Base-by-base conservation (phyloP, 2,888 invertebrate species). In the Tholera decimalis region DNA sequence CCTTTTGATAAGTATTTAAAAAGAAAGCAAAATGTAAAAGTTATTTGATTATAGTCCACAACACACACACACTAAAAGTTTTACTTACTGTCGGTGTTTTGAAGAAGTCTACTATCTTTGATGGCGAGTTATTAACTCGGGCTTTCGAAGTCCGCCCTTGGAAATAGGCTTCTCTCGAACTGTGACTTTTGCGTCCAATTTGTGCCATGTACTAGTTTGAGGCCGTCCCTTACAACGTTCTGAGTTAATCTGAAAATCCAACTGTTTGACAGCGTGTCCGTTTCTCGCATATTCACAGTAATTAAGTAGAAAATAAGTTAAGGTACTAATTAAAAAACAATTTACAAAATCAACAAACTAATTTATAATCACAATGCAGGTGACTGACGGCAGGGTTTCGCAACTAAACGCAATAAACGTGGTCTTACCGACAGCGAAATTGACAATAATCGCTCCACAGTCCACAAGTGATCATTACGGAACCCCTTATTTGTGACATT, bases 401-500 rank as follows among this genome's bases (percentile, higher is more conserved):
- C 7, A 46, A 51, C 71, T 71, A 58, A 66, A 51, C 51, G 54
- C 55, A 68, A 57, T 60, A 58, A 60, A 47, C n/a, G 67, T n/a
- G 24, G 58, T 64, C 47, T 35, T 73, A 70, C 46, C 59, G 67
- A 66, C 68, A 76, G 70, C 70, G 20, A 74, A 80, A 79, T 78
- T 73, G 75, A 83, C 80, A 84, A 83, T 83, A 85, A 83, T 81
- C 77, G 77, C 33, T 28, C 60, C 64, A 60, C 58, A 35, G 67
- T 67, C 46, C 65, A 66, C 81, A 84, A 81, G 63, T 76, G 61
- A 62, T 82, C 68, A 83, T 88, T 89, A 88, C 54, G 6, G 24
- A 54, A 79, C 82, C 84, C 85, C 79, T 77, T 86, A 83, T 89
- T 91, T 89, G 85, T 73, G 73, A 79, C 84, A 85, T 88, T 89